Conservation (phyloP, 2,113 vertebrate genomes). For the Progne subis region DNA sequence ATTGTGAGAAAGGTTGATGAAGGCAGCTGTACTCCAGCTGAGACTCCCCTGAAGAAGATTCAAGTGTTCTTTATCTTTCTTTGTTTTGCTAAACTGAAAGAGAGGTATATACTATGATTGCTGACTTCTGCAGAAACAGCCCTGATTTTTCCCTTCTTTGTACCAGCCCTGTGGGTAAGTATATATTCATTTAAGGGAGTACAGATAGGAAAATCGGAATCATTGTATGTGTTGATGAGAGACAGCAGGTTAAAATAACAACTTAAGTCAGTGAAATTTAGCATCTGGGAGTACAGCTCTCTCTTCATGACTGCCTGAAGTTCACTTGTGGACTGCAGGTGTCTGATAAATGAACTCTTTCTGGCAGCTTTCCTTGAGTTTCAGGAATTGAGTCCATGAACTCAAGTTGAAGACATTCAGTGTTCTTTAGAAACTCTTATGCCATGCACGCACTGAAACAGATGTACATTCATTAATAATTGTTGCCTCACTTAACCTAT, state of each 20-base stretch:
- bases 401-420: constrained; percentile 61
- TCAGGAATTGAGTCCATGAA: constrained; percentile 5
- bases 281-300: neutral
- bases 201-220: neutral
- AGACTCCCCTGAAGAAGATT: neutral
- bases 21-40: constrained; percentile 22
- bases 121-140: neutral
- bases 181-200: neutral
- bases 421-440: constrained; percentile 36
- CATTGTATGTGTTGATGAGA: neutral
- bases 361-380: constrained; percentile 47
- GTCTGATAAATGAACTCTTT: constrained; percentile 62
- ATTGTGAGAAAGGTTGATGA: neutral
- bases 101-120: neutral
- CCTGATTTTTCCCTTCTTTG: neutral
- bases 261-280: constrained; percentile 16
- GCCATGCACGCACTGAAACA: constrained; percentile 39
- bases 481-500: constrained; percentile 62
- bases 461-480: constrained; percentile 75
- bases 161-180: neutral
- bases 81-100: neutral
- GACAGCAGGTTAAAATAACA: constrained; percentile 1
- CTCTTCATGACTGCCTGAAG: constrained; percentile 22
- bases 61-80: neutral
- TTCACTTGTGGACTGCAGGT: constrained; percentile 36